phyloP scores from a whole-genome alignment of 2,113 vertebrate species.

The Lasiurus borealis region DNA sequence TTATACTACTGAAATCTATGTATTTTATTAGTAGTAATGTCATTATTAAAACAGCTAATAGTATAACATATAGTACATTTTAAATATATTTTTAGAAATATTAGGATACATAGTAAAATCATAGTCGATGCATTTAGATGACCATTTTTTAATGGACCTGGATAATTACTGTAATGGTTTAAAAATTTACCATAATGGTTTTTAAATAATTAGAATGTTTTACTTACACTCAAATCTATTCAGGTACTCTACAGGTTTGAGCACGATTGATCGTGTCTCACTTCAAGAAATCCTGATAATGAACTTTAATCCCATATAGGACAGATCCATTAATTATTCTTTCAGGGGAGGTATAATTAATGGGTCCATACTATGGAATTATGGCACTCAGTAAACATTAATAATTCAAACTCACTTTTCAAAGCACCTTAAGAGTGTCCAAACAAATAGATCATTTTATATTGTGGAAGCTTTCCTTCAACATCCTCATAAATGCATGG shows the following conservation, averaged over 20 bases:
- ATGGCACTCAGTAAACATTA: slow-evolving; percentile 62
- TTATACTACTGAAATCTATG: slow-evolving; percentile 12
- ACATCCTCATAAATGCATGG: background rate
- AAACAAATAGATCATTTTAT: slow-evolving; percentile 67
- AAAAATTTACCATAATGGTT: background rate
- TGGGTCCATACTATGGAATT: slow-evolving; percentile 37
- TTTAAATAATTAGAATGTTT: slow-evolving; percentile 58
- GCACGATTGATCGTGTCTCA: slow-evolving; percentile 41
- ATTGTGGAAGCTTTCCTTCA: background rate
- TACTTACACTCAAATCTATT: background rate
- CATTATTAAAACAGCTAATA: background rate
- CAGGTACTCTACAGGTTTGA: background rate
- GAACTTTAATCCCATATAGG: slow-evolving; percentile 52
- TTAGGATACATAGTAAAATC: background rate
- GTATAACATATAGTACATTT: background rate
- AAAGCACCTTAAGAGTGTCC: slow-evolving; percentile 42
- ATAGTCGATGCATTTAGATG: background rate
- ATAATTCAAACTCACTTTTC: slow-evolving; percentile 60
- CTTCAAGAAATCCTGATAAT: slow-evolving; percentile 62
- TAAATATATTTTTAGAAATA: background rate
- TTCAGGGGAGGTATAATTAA: slow-evolving; percentile 54
- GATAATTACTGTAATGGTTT: background rate
- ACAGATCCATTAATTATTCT: slow-evolving; percentile 59
- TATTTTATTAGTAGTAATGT: background rate
- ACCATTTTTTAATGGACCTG: background rate